Evolutionary conservation across 2,797 vertebrate genomes (phyloP), one percentile per base, ranked within the genome.

Genomic region (Gouania willdenowi): DNA sequence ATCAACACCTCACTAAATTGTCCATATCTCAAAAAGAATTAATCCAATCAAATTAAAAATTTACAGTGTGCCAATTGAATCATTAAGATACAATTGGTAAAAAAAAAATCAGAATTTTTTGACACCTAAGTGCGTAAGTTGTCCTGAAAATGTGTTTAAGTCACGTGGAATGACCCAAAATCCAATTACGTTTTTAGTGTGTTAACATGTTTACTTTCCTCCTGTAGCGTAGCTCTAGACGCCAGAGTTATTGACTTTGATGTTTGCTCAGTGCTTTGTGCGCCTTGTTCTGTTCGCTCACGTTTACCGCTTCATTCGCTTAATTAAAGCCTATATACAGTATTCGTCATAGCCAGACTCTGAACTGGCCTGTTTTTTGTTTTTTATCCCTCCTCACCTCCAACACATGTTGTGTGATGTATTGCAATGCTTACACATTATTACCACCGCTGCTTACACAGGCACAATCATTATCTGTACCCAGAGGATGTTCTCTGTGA

Each of bases 221-320:
- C 41, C 45, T 62, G 45, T 45, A 65, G 62, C 46, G 49, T 66
- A 61, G 65, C 63, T 67, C 39, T 4, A n/a, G 15, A 40, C 59
- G 55, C 38, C n/a, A 27, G 38, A 64, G 78, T 75, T 71, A 72
- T 79, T 72, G 68, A 74, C 69, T 67, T 49, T 75, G 43, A 71
- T 72, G 53, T 79, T 75, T 78, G 77, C 26, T 52, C 61, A 62
- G 8, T 12, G 58, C 20, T 23, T 15, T 16, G 28, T 40, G 54
- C 36, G 32, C 29, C 34, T 35, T 4, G 26, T 54, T 55, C 49
- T 57, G 45, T 52, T 60, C 59, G 54, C 45, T n/a, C n/a, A n/a
- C n/a, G n/a, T n/a, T n/a, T n/a, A n/a, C n/a, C n/a, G n/a, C n/a
- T n/a, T n/a, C n/a, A n/a, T n/a, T n/a, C n/a, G n/a, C n/a, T n/a